Percentiles rank a stretch among this genome's conserved stretches.
phyloP scores from a whole-genome alignment of 2,888 invertebrate genomes.

The Drosophila siamana region DNA sequence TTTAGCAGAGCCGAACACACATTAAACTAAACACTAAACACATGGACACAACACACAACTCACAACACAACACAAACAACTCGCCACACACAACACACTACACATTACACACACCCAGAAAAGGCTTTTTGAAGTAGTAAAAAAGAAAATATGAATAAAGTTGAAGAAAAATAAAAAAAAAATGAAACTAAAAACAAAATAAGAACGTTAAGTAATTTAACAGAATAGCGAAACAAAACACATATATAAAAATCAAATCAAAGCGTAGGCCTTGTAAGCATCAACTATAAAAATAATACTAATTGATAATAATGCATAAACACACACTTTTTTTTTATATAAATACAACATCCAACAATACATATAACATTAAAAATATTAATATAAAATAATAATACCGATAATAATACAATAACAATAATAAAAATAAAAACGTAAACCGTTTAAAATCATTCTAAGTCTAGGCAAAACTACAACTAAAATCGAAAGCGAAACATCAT shows the following conservation, averaged over 20 bases:
- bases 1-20: constrained; percentile 31
- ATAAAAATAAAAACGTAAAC: constrained; percentile 22
- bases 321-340: constrained; percentile 37
- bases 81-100: not conserved
- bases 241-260: constrained; percentile 31
- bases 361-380: constrained; percentile 17
- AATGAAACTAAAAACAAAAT: constrained; percentile 2
- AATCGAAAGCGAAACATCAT: constrained; percentile 16
- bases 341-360: constrained; percentile 18
- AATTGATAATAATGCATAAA: constrained; percentile 15
- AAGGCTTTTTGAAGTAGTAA: constrained; percentile 27
- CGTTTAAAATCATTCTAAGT: constrained; percentile 49
- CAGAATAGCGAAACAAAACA: constrained; percentile 1
- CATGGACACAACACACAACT: not conserved
- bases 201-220: not conserved
- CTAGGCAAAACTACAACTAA: constrained; percentile 38
- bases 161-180: constrained; percentile 6
- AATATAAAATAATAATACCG: constrained; percentile 15
- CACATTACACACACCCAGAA: constrained; percentile 8
- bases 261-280: constrained; percentile 40
- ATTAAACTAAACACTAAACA: constrained; percentile 8
- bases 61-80: constrained; percentile 5
- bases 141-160: constrained; percentile 15
- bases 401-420: constrained; percentile 20
- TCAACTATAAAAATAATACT: constrained; percentile 21